Evolutionary conservation across 1,140 invertebrate genomes (phyloP), one percentile per base, ranked within the genome.

Genomic region (Mya arenaria): DNA sequence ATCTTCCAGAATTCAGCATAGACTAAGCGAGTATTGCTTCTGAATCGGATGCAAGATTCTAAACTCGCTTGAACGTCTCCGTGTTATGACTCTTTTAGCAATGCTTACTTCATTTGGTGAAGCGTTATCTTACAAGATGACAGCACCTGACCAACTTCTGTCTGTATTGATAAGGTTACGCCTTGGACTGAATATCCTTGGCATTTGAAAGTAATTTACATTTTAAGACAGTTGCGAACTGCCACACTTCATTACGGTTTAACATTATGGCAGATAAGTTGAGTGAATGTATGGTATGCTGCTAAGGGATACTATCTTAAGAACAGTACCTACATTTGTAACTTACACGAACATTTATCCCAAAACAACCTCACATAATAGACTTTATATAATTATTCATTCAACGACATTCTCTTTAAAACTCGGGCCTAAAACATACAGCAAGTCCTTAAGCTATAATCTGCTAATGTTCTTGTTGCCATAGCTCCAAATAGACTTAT

Each of bases 401-500:
- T 39, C 84, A 88, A 78, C 74, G 69, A n/a, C n/a, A n/a, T n/a
- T n/a, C 36, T 82, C 37, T 58, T 28, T 73, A n/a, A 56, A 58
- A 28, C 41, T 68, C n/a, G 56, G 74, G 60, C 28, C 8, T 5
- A 34, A 82, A 30, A 88, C 83, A 25, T 86, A 62, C 34, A 69
- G 60, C 15, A 56, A 10, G 13, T 88, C 84, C 55, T 84, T 86
- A 34, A 39, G 37, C 23, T 73, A 85, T 56, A 84, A 87, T 86
- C 84, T 23, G 44, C 36, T 5, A 92, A 92, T 60, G 86, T 86
- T 81, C 71, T 92, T 13, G 60, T 91, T 30, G 90, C 79, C 17
- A 89, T 72, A 89, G 88, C 25, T 74, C 72, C 34, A 86, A 91
- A n/a, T 19, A 85, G 66, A 41, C 91, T 84, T 82, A 63, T 90